phyloP scores from a whole-genome alignment of 2,888 invertebrate genomes.

The Rhagonycha fulva region DNA sequence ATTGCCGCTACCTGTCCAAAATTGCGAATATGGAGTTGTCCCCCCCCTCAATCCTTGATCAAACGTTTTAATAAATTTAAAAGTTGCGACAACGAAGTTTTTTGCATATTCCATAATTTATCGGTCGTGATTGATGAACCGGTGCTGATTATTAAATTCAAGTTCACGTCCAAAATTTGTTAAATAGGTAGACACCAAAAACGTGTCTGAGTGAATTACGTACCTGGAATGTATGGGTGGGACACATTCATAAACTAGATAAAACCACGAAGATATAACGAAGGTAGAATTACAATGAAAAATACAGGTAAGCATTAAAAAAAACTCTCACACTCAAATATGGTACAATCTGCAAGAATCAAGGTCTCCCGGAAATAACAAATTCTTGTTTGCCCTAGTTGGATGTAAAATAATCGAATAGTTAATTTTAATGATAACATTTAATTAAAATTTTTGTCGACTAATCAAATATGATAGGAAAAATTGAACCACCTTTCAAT shows the following conservation, averaged over 20 bases:
- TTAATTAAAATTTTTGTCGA: neutral
- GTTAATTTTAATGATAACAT: neutral
- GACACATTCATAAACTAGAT: neutral
- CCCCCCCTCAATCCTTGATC: too few species aligned
- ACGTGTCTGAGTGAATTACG: neutral
- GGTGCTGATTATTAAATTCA: neutral
- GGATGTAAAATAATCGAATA: neutral
- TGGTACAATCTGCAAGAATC: neutral
- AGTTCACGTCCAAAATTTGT: neutral
- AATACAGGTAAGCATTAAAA: constrained; percentile 6
- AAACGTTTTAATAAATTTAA: too few species aligned
- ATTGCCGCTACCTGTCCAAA: too few species aligned
- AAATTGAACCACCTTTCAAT: neutral
- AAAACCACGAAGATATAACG: neutral
- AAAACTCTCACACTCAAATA: constrained; percentile 6
- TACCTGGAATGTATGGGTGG: constrained; percentile 1
- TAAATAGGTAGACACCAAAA: neutral
- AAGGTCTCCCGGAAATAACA: constrained; percentile 12
- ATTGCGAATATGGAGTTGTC: too few species aligned
- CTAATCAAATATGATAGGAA: neutral
- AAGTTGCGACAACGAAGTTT: neutral
- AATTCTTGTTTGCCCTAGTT: neutral
- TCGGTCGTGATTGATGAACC: neutral
- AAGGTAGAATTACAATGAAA: neutral
- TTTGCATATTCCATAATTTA: neutral